These are phyloP conservation scores for Hemicentrotus pulcherrimus DNA, from an alignment of 35 echinoderm and acorn worm genomes.

Conservation along the genomic window DNA sequence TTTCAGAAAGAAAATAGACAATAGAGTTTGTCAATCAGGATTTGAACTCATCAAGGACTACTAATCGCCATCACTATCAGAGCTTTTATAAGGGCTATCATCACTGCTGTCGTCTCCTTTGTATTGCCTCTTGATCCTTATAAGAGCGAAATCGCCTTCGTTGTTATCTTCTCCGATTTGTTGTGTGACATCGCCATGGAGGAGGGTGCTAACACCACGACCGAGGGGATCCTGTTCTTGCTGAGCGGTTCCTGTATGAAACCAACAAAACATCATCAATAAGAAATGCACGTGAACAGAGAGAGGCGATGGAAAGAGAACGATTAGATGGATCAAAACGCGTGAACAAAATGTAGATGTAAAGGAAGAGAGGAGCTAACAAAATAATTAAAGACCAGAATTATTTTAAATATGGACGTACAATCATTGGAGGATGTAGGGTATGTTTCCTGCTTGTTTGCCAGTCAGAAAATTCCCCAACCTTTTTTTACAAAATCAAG, in stretches of 20 bases:
- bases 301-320: too few species aligned
- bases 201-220: background rate
- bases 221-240: background rate
- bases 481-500: too few species aligned
- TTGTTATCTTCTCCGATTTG: background rate
- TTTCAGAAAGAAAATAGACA: background rate
- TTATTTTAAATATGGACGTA: too few species aligned
- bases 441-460: too few species aligned
- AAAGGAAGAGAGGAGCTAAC: too few species aligned
- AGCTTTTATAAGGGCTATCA: background rate
- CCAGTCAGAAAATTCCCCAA: too few species aligned
- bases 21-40: background rate
- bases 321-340: too few species aligned
- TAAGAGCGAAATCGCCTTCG: background rate
- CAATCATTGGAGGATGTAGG: too few species aligned
- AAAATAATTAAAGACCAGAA: too few species aligned
- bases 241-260: background rate
- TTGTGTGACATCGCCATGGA: background rate
- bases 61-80: background rate
- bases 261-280: too few species aligned
- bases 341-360: too few species aligned
- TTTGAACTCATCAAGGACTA: background rate
- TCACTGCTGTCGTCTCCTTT: background rate
- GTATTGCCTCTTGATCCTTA: background rate
- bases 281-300: too few species aligned